phyloP scores from a whole-genome alignment of 2,888 invertebrate genomes.

The Julus scandinavius region DNA sequence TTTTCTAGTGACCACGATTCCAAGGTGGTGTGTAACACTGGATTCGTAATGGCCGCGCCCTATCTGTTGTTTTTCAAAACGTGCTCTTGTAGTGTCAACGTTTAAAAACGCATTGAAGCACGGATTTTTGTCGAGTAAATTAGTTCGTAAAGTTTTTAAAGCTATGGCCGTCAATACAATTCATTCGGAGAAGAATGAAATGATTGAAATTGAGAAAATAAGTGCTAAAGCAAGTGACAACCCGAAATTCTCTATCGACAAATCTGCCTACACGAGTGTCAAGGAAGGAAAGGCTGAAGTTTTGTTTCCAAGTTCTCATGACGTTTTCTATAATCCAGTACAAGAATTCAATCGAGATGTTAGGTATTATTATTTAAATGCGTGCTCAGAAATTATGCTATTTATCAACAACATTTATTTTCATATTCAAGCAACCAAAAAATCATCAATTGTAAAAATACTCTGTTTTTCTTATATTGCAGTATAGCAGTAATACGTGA shows the following conservation, averaged over 20 bases:
- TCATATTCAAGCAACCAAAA: no score
- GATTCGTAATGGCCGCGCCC: background rate
- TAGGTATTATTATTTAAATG: slow-evolving; percentile 66
- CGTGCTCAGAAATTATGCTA: no score
- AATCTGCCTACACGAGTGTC: slow-evolving; percentile 59
- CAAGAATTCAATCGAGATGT: slow-evolving; percentile 98
- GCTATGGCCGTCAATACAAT: background rate
- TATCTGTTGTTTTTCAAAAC: background rate
- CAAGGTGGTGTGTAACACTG: background rate
- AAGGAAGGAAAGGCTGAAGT: slow-evolving; percentile 85
- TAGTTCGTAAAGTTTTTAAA: background rate
- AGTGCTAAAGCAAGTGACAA: background rate
- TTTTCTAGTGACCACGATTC: background rate
- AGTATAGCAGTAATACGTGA: slow-evolving; percentile 59
- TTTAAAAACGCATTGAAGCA: background rate
- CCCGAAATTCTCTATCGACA: slow-evolving; percentile 45
- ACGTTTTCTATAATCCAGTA: slow-evolving; percentile 97
- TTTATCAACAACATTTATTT: no score
- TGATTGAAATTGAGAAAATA: background rate
- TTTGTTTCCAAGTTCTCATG: slow-evolving; percentile 73
- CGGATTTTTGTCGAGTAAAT: background rate
- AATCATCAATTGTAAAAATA: no score
- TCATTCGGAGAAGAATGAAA: background rate
- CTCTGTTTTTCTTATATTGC: background rate
- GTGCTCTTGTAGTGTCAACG: background rate